Evolutionary conservation across 2,113 vertebrate genomes (phyloP).

Genomic region (Candoia aspera): DNA sequence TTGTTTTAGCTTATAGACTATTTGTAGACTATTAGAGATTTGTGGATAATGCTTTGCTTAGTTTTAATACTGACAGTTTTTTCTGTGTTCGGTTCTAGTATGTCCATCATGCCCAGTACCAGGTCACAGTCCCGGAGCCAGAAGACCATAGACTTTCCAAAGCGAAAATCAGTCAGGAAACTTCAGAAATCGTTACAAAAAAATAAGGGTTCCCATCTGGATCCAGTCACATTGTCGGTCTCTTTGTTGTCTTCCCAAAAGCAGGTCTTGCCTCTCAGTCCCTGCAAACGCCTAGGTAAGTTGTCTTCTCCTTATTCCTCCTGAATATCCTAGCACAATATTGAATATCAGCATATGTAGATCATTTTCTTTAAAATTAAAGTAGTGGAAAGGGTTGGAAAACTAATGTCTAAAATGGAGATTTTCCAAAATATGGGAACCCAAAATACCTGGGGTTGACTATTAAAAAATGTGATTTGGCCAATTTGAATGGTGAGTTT

Average conservation of each 20-base stretch:
- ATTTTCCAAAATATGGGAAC: not conserved
- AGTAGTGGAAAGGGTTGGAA: not conserved
- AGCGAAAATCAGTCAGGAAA: conserved; percentile 71
- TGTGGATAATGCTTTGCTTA: not conserved
- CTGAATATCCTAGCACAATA: not conserved
- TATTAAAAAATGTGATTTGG: not conserved
- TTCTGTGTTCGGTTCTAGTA: not conserved
- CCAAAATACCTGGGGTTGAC: not conserved
- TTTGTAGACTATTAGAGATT: not conserved
- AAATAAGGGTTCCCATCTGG: not conserved
- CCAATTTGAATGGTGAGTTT: not conserved
- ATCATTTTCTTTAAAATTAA: not conserved
- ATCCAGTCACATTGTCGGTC: not conserved
- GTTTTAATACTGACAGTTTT: not conserved
- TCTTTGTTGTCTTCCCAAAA: not conserved
- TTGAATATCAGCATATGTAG: not conserved
- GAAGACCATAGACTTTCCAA: conserved; percentile 81
- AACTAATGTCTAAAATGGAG: not conserved
- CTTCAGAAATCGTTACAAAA: not conserved
- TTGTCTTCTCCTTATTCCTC: not conserved
- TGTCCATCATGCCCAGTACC: conserved; percentile 79
- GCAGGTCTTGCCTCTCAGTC: conserved; percentile 81
- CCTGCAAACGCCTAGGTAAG: conserved; percentile 90
- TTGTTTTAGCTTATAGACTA: not conserved
- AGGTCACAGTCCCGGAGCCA: conserved; percentile 76